Percentiles rank a stretch among this genome's conserved stretches.
Evolutionary conservation across 2,888 invertebrate species (phyloP).

Genomic region (Xylota segnis): DNA sequence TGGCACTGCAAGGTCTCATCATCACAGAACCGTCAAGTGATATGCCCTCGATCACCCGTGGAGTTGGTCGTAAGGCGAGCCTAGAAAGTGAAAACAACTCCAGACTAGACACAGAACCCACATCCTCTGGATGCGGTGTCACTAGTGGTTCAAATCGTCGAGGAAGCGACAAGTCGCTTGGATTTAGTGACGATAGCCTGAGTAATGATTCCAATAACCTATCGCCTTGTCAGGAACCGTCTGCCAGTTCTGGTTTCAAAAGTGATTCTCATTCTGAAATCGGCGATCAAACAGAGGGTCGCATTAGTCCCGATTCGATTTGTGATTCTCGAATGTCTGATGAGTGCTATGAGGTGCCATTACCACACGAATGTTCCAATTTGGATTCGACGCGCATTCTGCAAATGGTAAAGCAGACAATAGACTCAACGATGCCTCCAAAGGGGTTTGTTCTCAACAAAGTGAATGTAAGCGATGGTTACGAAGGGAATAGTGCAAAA

Average conservation of each 20-base stretch:
- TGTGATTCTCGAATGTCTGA: constrained; percentile 84
- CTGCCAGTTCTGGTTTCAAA: constrained; percentile 87
- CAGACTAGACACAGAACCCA: constrained; percentile 73
- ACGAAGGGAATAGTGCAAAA: constrained; percentile 68
- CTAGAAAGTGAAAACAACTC: constrained; percentile 86
- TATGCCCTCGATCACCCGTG: constrained; percentile 92
- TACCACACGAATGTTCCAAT: constrained; percentile 92
- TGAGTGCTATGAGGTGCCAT: constrained; percentile 89
- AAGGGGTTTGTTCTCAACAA: constrained; percentile 87
- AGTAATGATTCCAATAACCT: constrained; percentile 87
- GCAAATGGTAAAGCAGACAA: constrained; percentile 91
- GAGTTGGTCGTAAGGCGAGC: constrained; percentile 90
- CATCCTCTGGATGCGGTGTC: constrained; percentile 54
- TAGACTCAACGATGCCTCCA: constrained; percentile 91
- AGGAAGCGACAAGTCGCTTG: constrained; percentile 89
- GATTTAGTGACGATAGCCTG: constrained; percentile 90
- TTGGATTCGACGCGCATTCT: constrained; percentile 92
- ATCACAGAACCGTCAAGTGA: constrained; percentile 91
- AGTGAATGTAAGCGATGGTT: constrained; percentile 64
- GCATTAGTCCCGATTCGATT: constrained; percentile 84
- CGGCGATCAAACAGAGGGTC: constrained; percentile 85
- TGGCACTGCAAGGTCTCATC: constrained; percentile 86
- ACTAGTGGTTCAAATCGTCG: constrained; percentile 85
- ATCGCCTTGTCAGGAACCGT: constrained; percentile 86
- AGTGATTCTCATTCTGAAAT: constrained; percentile 86